Base-by-base conservation (phyloP, 2,888 invertebrate species). In the Nemoura dubitans region DNA sequence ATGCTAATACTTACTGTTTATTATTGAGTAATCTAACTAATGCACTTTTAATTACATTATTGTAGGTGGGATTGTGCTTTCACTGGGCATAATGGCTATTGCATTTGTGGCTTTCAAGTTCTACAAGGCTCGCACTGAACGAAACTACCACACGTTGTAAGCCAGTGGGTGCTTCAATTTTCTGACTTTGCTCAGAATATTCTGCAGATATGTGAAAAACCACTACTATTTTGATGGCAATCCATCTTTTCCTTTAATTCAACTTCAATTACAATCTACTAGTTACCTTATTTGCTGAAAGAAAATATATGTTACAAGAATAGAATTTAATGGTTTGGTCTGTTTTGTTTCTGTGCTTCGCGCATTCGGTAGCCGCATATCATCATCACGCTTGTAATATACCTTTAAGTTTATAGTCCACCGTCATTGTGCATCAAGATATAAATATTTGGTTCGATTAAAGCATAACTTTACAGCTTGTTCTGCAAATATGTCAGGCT, bases 121-220 rank as follows among this genome's bases (percentile, higher is more conserved):
- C 92, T 98, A 97, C 93, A 96, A 95, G 91, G 95, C 96, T 88
- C 95, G 96, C 90, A 95, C 95, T 87, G 97, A 96, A 91, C 94
- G 95, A 89, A 97, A 97, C 92, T 98, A 98, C 92, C 97, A 97
- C 90, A 97, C 97, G 88, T 95, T 98, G 91, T 98, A 96, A 96
- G 92, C 80, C 42, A 25, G 10, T 36, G 10, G 36, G 36, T 36
- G 36, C 10, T 36, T 25, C 28, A 42, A 59, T 25, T n/a, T 36
- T 77, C 6, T 36, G 36, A 36, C 10, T 36, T 36, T 85, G 42
- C 7, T 85, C 43, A 36, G 43, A 78, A 59, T 21, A 59, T 59
- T 10, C 30, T 29, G 28, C 30, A 81, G 28, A 81, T 81, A 3
- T 81, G 30, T 7, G 14, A 29, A 21, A 36, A 36, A 3, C 36